Conservation (phyloP, 2,113 vertebrate species). For the Psilopogon haemacephalus region DNA sequence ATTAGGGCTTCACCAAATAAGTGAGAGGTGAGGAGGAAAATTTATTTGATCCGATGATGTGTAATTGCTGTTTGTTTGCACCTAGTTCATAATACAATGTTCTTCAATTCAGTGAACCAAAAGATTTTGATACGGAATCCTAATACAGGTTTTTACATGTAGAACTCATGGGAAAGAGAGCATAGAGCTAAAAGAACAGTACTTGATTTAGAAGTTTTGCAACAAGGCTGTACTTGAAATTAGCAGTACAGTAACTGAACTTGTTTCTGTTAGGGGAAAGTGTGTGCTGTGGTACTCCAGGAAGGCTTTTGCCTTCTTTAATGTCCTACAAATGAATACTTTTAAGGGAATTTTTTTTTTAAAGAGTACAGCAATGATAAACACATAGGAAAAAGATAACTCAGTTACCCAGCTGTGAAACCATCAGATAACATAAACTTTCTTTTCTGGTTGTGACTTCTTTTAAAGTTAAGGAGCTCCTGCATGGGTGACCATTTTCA, state of each 20-base stretch:
- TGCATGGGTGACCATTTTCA: neutral
- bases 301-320: neutral
- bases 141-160: neutral
- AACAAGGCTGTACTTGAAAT: neutral
- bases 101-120: neutral
- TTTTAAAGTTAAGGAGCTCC: neutral
- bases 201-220: neutral
- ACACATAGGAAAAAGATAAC: neutral
- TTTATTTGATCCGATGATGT: neutral
- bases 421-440: neutral
- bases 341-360: neutral
- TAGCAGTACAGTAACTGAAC: neutral
- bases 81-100: neutral
- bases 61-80: neutral
- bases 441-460: neutral
- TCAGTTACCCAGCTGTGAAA: neutral
- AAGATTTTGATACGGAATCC: neutral
- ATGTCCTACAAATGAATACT: neutral
- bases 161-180: neutral
- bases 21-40: neutral
- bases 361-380: neutral
- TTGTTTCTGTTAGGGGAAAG: neutral
- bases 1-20: neutral
- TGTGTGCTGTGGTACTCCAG: neutral
- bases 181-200: neutral